Percentiles rank a stretch among this genome's conserved stretches.
Conservation (phyloP, 23 tunicate genomes). For the Ascidia mentula region DNA sequence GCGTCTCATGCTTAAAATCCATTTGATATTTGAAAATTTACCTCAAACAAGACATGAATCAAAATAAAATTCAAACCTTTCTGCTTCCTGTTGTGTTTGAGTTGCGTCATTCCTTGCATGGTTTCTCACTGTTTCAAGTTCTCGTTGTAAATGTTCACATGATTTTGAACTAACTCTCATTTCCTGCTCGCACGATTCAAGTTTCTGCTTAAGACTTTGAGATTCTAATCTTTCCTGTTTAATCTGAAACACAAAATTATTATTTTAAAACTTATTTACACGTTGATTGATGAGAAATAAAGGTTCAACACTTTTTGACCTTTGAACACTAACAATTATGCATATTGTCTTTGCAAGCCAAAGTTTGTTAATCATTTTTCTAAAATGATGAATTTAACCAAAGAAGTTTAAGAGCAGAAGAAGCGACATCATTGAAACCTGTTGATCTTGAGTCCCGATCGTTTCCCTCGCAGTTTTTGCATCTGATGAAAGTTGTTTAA, state of each 20-base stretch:
- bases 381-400: too few relatives aligned
- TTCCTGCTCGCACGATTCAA: conserved; percentile 71
- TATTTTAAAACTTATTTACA: too few relatives aligned
- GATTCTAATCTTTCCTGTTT: conserved; percentile 53
- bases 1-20: too few relatives aligned
- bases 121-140: conserved; percentile 41
- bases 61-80: conserved; percentile 19
- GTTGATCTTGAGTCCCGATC: conserved; percentile 25
- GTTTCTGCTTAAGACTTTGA: conserved; percentile 56
- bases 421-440: too few relatives aligned
- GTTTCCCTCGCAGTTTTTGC: conserved; percentile 53
- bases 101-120: conserved; percentile 28
- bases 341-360: too few relatives aligned
- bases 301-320: not conserved
- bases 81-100: conserved; percentile 32
- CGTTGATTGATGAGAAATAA: too few relatives aligned
- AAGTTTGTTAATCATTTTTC: too few relatives aligned
- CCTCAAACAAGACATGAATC: not conserved
- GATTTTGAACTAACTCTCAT: conserved; percentile 61
- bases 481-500: conserved; percentile 36
- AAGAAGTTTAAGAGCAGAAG: too few relatives aligned
- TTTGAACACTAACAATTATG: not conserved
- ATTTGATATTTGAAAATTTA: too few relatives aligned
- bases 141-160: conserved; percentile 65
- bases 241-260: conserved; percentile 16